A percentile compares a stretch with the other conserved stretches of the same genome.
phyloP scores from a whole-genome alignment of 2,888 invertebrate genomes.

The Hypolimnas misippus region DNA sequence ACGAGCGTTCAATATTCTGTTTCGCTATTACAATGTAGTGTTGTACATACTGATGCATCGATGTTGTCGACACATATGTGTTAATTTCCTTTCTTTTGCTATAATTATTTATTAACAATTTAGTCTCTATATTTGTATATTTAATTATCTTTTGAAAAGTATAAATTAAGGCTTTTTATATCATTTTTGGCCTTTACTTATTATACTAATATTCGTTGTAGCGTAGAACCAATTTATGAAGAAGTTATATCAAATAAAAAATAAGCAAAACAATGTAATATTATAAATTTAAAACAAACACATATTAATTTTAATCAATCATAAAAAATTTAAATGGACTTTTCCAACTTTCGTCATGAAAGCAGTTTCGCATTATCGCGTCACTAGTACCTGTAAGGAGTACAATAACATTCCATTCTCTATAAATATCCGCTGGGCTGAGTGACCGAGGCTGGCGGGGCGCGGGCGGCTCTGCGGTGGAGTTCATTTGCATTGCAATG shows the following conservation, averaged over 20 bases:
- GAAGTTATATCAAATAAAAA: no score
- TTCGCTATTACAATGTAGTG: slow-evolving; percentile 48
- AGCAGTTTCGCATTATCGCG: neutral
- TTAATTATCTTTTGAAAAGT: no score
- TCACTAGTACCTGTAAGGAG: slow-evolving; percentile 51
- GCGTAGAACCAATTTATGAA: no score
- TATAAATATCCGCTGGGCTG: slow-evolving; percentile 70
- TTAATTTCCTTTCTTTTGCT: neutral
- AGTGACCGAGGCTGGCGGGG: slow-evolving; percentile 52
- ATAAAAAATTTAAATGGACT: no score
- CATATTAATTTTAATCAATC: no score
- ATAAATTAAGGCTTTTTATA: no score
- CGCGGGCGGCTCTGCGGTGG: slow-evolving; percentile 51
- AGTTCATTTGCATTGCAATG: slow-evolving; percentile 74
- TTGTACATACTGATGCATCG: slow-evolving; percentile 12
- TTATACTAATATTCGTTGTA: no score
- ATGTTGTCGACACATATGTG: slow-evolving; percentile 24
- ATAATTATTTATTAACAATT: neutral
- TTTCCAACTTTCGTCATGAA: no score
- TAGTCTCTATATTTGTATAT: no score
- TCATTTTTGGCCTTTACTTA: no score
- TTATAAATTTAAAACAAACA: no score
- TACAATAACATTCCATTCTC: slow-evolving; percentile 73
- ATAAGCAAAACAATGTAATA: no score
- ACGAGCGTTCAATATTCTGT: slow-evolving; percentile 64